Evolutionary conservation across 2,113 vertebrate species (phyloP).

Genomic region (Oostethus manadensis): DNA sequence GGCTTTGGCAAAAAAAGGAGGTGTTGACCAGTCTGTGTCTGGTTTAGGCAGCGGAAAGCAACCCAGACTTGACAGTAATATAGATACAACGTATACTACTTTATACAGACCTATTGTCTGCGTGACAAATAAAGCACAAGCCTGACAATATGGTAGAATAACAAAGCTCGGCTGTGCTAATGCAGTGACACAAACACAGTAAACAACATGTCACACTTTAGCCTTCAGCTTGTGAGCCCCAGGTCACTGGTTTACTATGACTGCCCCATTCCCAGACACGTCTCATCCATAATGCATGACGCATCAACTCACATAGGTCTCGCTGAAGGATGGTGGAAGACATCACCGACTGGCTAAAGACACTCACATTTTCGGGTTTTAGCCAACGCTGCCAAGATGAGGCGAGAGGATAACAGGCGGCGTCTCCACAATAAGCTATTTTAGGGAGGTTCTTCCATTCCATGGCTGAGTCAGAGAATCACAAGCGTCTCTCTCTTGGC

Average conservation of each 20-base stretch:
- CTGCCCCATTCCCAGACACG: slow-evolving; percentile 53
- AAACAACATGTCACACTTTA: slow-evolving; percentile 27
- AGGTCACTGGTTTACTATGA: slow-evolving; percentile 25
- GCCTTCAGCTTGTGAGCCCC: slow-evolving; percentile 28
- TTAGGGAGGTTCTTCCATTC: slow-evolving; percentile 21
- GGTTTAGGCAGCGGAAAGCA: neutral
- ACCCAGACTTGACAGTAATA: neutral
- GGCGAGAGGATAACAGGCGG: neutral
- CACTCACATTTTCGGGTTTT: slow-evolving; percentile 16
- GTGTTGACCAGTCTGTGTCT: slow-evolving; percentile 16
- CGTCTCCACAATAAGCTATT: slow-evolving; percentile 13
- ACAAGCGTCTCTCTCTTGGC: slow-evolving; percentile 16
- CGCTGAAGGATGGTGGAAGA: slow-evolving; percentile 32
- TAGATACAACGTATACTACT: neutral
- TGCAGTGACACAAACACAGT: slow-evolving; percentile 18
- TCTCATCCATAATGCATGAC: slow-evolving; percentile 71
- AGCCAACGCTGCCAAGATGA: neutral
- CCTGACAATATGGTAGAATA: slow-evolving; percentile 6
- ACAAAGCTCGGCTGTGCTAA: slow-evolving; percentile 12
- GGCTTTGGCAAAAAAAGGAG: slow-evolving; percentile 8
- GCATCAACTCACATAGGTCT: slow-evolving; percentile 49
- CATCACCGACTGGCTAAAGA: slow-evolving; percentile 8
- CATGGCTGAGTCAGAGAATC: slow-evolving; percentile 40
- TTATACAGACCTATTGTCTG: neutral
- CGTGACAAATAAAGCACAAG: slow-evolving; percentile 5